Conservation (phyloP, 1,140 invertebrate species). For the Monomorium pharaonis region DNA sequence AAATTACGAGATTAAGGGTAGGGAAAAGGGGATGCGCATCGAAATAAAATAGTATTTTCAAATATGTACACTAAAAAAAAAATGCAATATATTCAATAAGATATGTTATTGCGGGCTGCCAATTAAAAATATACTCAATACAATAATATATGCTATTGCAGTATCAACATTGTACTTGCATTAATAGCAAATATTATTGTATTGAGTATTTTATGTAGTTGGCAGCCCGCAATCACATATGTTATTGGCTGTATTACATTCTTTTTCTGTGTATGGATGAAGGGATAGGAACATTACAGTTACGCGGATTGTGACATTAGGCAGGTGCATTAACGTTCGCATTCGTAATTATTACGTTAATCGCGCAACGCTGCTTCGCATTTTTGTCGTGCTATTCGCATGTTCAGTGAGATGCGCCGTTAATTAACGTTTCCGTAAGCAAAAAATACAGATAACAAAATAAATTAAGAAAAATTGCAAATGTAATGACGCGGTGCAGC, state of each 20-base stretch:
- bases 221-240: too few relatives aligned
- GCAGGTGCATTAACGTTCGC: slow-evolving; percentile 12
- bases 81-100: too few relatives aligned
- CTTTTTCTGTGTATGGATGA: not conserved
- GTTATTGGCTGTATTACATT: too few relatives aligned
- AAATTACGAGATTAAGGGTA: not conserved
- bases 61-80: too few relatives aligned
- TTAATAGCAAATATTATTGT: too few relatives aligned
- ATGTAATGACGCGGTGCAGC: not conserved
- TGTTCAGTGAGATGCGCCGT: not conserved
- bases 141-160: too few relatives aligned
- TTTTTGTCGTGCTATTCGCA: not conserved
- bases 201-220: too few relatives aligned
- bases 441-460: slow-evolving; percentile 35
- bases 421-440: slow-evolving; percentile 15
- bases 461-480: slow-evolving; percentile 44
- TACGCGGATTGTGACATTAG: slow-evolving; percentile 1
- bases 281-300: not conserved
- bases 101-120: too few relatives aligned
- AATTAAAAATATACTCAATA: too few relatives aligned
- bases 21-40: not conserved
- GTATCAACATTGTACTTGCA: too few relatives aligned
- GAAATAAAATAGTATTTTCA: slow-evolving; percentile 17
- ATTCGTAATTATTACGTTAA: slow-evolving; percentile 52
- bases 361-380: not conserved